Conservation (phyloP, 2,888 invertebrate genomes). For the Lypha dubia region DNA sequence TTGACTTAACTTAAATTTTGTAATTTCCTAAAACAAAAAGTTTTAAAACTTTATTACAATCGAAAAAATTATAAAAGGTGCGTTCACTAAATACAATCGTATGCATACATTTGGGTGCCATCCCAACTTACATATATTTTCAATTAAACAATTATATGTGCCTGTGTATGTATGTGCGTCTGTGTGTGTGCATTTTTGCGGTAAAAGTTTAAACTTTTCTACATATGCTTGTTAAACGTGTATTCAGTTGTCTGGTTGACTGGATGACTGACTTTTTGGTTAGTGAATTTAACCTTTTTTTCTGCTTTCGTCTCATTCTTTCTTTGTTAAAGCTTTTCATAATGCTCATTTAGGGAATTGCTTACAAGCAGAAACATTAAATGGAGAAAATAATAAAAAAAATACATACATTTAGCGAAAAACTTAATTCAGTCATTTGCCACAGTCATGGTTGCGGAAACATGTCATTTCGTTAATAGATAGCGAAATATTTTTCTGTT, state of each 20-base stretch:
- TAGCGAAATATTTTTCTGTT: too few relatives aligned
- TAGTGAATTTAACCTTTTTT: slow-evolving; percentile 31
- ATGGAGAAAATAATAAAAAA: slow-evolving; percentile 12
- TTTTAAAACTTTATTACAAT: not conserved
- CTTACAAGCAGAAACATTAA: slow-evolving; percentile 40
- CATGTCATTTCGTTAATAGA: not conserved
- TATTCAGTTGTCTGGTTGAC: slow-evolving; percentile 57
- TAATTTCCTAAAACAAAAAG: not conserved
- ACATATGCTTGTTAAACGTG: slow-evolving; percentile 37
- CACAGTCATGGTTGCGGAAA: not conserved
- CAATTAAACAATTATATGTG: too few relatives aligned
- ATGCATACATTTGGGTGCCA: not conserved
- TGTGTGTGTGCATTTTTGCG: not conserved
- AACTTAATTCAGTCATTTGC: slow-evolving; percentile 4
- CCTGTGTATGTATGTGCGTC: not conserved
- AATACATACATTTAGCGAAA: not conserved
- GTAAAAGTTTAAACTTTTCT: slow-evolving; percentile 3
- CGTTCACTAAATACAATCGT: not conserved
- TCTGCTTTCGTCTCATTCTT: not conserved
- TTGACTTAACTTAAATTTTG: not conserved
- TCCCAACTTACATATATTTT: not conserved
- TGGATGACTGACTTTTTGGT: slow-evolving; percentile 44
- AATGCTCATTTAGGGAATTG: slow-evolving; percentile 58
- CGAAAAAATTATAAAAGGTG: not conserved
- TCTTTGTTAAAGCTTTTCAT: slow-evolving; percentile 36